Evolutionary conservation across 2,797 vertebrate species (phyloP).

Genomic region (Semaprochilodus insignis): DNA sequence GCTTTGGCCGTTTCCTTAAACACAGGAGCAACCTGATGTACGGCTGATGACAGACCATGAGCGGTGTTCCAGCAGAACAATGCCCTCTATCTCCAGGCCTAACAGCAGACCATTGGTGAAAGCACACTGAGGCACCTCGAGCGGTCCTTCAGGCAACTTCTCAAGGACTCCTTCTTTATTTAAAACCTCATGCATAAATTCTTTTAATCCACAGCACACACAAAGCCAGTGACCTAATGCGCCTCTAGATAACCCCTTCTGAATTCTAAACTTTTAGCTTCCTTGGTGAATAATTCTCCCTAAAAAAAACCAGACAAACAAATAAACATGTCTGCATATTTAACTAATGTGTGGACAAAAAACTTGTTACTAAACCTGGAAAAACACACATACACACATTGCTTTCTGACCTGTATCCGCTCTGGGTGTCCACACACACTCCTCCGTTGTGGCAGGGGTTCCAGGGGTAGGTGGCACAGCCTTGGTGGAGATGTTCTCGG

Average conservation of each 20-base stretch:
- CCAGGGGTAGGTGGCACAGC: slow-evolving; percentile 81
- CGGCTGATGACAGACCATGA: slow-evolving; percentile 22
- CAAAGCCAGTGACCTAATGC: not conserved
- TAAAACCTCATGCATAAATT: slow-evolving; percentile 13
- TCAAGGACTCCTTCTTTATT: not conserved
- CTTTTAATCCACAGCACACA: slow-evolving; percentile 3
- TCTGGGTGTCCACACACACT: slow-evolving; percentile 82
- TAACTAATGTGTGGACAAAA: too few species aligned
- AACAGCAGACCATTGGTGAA: not conserved
- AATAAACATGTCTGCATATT: not conserved
- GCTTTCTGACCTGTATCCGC: slow-evolving; percentile 86
- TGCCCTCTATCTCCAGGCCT: not conserved
- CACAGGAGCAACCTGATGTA: slow-evolving; percentile 27
- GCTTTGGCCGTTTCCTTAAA: slow-evolving; percentile 36
- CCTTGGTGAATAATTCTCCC: not conserved
- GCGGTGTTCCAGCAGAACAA: not conserved
- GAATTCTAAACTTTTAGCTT: slow-evolving; percentile 9
- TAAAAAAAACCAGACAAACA: not conserved
- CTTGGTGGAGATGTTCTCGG: slow-evolving; percentile 77
- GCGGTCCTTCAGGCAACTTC: not conserved
- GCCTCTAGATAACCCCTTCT: not conserved
- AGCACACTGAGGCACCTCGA: not conserved
- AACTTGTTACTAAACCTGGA: too few species aligned
- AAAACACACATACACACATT: not conserved
- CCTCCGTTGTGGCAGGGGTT: slow-evolving; percentile 89